A percentile compares a stretch with the other conserved stretches of the same genome.
phyloP scores from a whole-genome alignment of 23 tunicate genomes.

The Ascidia mentula region DNA sequence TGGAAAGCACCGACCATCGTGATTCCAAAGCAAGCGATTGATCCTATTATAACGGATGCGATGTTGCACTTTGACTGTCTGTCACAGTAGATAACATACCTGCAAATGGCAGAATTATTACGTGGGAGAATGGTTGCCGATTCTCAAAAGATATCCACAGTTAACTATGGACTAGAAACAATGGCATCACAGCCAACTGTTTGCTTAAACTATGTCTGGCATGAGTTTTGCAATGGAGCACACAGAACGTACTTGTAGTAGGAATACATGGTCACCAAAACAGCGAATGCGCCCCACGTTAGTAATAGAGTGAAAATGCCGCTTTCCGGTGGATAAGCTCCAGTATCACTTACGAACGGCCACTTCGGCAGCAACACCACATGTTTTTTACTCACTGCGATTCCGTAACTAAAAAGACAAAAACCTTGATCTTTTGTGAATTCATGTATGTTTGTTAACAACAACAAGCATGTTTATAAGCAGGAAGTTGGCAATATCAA shows the following conservation, averaged over 20 bases:
- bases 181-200: too few relatives aligned
- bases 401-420: background rate
- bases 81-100: background rate
- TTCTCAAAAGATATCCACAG: background rate
- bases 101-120: background rate
- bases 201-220: too few relatives aligned
- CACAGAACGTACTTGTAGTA: conserved; percentile 18
- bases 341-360: conserved; percentile 25
- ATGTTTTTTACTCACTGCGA: conserved; percentile 13
- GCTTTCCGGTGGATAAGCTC: conserved; percentile 21
- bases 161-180: too few relatives aligned
- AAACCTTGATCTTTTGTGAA: background rate
- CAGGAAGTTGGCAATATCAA: too few relatives aligned
- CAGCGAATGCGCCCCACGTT: conserved; percentile 6
- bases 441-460: too few relatives aligned
- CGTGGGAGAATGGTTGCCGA: background rate
- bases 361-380: background rate
- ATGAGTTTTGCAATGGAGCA: too few relatives aligned
- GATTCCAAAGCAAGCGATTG: conserved; percentile 23
- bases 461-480: too few relatives aligned
- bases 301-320: conserved; percentile 17
- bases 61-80: background rate
- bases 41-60: conserved; percentile 29
- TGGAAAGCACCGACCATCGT: conserved; percentile 43
- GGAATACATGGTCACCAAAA: conserved; percentile 6